A percentile compares a stretch with the other conserved stretches of the same genome.
These are phyloP conservation scores for Marronus borbonicus DNA, from an alignment of 2,888 invertebrate genomes.

Conservation along the genomic window DNA sequence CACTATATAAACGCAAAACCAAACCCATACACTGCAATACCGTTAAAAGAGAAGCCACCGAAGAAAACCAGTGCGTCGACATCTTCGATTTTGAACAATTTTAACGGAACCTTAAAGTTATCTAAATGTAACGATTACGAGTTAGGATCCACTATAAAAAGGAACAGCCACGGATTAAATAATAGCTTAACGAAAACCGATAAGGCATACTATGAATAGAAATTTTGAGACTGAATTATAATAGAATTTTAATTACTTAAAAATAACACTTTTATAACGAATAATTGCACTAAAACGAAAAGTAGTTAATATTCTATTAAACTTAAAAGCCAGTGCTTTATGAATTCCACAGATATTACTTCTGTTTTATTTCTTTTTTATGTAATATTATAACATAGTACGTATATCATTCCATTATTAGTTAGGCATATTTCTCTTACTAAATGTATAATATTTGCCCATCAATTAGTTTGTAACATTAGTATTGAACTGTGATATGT, in stretches of 20 bases:
- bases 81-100: conserved; percentile 65
- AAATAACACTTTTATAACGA: background rate
- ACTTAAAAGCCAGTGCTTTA: conserved; percentile 36
- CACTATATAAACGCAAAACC: conserved; percentile 87
- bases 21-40: conserved; percentile 88
- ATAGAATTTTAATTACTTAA: conserved; percentile 31
- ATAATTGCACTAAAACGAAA: background rate
- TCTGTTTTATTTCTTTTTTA: background rate
- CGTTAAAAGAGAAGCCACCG: conserved; percentile 80
- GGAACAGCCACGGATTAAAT: conserved; percentile 81
- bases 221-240: conserved; percentile 26
- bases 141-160: conserved; percentile 78
- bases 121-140: conserved; percentile 81
- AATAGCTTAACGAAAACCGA: conserved; percentile 71
- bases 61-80: conserved; percentile 67
- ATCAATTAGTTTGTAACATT: conserved; percentile 36
- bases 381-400: background rate
- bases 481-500: conserved; percentile 43
- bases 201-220: conserved; percentile 56
- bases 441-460: conserved; percentile 4
- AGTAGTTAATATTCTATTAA: too few relatives aligned
- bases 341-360: conserved; percentile 8
- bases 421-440: background rate
- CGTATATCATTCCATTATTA: conserved; percentile 17
- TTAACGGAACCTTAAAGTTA: conserved; percentile 70